A percentile compares a stretch with the other conserved stretches of the same genome.
Conservation (phyloP, 2,888 invertebrate genomes). For the Malthinus seriepunctatus region DNA sequence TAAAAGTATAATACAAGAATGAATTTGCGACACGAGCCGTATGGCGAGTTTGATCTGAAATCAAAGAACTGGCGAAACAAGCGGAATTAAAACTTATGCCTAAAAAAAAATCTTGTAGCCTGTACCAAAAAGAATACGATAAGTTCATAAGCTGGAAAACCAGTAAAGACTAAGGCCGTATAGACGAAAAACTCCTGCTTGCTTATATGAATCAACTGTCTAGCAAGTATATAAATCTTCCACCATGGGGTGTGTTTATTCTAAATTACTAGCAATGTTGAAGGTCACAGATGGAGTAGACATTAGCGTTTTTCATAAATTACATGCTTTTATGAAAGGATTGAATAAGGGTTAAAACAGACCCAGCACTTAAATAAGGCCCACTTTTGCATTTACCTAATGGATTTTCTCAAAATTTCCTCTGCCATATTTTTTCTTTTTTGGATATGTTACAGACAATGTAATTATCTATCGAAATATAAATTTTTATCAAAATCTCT, state of each 20-base stretch:
- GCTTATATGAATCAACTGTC: neutral
- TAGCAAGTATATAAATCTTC: neutral
- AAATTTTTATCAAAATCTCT: too few relatives aligned
- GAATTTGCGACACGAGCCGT: too few relatives aligned
- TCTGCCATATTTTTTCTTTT: too few relatives aligned
- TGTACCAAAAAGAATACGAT: neutral
- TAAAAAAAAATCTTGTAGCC: neutral
- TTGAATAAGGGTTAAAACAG: slow-evolving; percentile 5
- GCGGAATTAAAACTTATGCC: too few relatives aligned
- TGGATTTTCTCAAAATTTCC: too few relatives aligned
- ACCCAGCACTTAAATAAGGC: too few relatives aligned
- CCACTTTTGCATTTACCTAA: too few relatives aligned
- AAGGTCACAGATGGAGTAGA: neutral
- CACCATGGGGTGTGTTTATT: slow-evolving; percentile 2
- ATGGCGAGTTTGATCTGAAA: too few relatives aligned
- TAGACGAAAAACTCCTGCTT: neutral
- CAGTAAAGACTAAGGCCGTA: neutral
- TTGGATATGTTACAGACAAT: too few relatives aligned
- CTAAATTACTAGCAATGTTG: slow-evolving; percentile 1
- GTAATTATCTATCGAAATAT: too few relatives aligned
- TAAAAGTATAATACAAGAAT: too few relatives aligned
- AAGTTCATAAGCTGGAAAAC: neutral
- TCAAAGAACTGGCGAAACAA: too few relatives aligned
- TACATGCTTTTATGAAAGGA: slow-evolving; percentile 17
- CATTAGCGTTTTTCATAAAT: neutral